Evolutionary conservation across 2,888 invertebrate genomes (phyloP), one percentile per base, ranked within the genome.

Genomic region (Amblyjoppa proteus): DNA sequence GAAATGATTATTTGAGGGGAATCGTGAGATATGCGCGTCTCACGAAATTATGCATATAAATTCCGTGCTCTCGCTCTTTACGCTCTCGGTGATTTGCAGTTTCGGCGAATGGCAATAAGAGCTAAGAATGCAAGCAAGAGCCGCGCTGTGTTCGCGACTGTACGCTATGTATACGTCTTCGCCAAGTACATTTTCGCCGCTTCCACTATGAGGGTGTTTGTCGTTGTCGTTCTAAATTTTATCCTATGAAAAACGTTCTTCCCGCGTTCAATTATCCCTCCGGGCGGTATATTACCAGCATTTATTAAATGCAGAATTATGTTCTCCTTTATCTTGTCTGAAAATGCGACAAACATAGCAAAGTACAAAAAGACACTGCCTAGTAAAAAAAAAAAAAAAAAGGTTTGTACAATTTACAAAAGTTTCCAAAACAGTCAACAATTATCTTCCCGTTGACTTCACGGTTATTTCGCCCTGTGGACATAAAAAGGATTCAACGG

Each of bases 81-180:
- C 25, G 68, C 69, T 75, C 64, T 31, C 20, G 34, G 16, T 64
- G 31, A 31, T 28, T 79, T 58, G 77, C 73, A 74, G 56, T 70
- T 69, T 20, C 5, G 51, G 45, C n/a, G 71, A 45, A 84, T 53
- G 71, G 75, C 45, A 49, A 49, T 49, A 49, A 49, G 13, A 49
- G 45, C 45, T 49, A 16, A 16, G 68, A 81, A 77, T 84, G 84
- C 69, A 69, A 77, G 73, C 81, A 84, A 84, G 69, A 68, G 77
- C 25, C n/a, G 61, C 69, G 61, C 79, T 69, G 74, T 71, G 64
- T 80, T 71, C 45, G 20, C 69, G 45, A 75, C 74, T 41, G 56
- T 71, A 58, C 38, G 28, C 25, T 13, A 58, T 61, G 76, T 49
- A 53, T 74, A 68, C 61, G 38, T 45, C 56, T 74, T 56, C 20